Percentiles rank a stretch among this genome's conserved stretches.
phyloP scores from a whole-genome alignment of 2,797 vertebrate genomes.

The Amphiprion clarkii region DNA sequence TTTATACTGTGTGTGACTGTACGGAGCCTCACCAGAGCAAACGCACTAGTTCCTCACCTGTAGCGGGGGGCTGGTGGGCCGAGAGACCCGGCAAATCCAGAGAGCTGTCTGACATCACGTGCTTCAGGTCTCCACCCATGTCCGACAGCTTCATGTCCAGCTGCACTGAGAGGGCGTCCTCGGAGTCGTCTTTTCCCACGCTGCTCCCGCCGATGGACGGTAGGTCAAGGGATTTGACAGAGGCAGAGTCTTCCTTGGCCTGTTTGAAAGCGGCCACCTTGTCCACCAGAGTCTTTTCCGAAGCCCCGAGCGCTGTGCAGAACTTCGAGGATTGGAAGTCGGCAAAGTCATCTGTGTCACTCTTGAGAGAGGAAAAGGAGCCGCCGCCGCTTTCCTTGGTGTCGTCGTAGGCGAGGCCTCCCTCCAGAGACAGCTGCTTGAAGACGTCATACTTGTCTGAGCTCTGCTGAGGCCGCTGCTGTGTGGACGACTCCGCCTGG shows the following conservation, averaged over 20 bases:
- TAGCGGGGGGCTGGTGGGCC: conserved; percentile 95
- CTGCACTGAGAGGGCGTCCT: conserved; percentile 97
- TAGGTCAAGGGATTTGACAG: conserved; percentile 97
- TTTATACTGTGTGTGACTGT: conserved; percentile 49
- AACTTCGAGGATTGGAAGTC: conserved; percentile 96
- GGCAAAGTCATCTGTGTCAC: conserved; percentile 94
- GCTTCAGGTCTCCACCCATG: conserved; percentile 98
- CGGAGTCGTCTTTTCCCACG: conserved; percentile 96
- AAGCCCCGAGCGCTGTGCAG: conserved; percentile 86
- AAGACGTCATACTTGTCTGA: conserved; percentile 93
- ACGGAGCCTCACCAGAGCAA: conserved; percentile 94
- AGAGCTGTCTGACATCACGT: conserved; percentile 99
- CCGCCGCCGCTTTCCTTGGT: conserved; percentile 87
- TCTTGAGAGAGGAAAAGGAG: conserved; percentile 85
- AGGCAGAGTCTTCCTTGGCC: conserved; percentile 96
- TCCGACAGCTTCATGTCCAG: conserved; percentile 99
- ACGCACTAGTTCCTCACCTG: conserved; percentile 99
- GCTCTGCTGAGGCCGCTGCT: conserved; percentile 70
- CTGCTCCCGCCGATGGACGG: conserved; percentile 98
- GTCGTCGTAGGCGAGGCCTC: conserved; percentile 87
- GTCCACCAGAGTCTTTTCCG: conserved; percentile 93
- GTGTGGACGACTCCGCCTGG: conserved; percentile 59
- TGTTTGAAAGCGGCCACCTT: conserved; percentile 95
- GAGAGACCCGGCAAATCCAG: conserved; percentile 98
- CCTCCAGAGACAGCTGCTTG: conserved; percentile 94